A percentile compares a stretch with the other conserved stretches of the same genome.
These are phyloP conservation scores for Caenorhabditis afra DNA, from an alignment of 2,888 invertebrate species.

Conservation along the genomic window DNA sequence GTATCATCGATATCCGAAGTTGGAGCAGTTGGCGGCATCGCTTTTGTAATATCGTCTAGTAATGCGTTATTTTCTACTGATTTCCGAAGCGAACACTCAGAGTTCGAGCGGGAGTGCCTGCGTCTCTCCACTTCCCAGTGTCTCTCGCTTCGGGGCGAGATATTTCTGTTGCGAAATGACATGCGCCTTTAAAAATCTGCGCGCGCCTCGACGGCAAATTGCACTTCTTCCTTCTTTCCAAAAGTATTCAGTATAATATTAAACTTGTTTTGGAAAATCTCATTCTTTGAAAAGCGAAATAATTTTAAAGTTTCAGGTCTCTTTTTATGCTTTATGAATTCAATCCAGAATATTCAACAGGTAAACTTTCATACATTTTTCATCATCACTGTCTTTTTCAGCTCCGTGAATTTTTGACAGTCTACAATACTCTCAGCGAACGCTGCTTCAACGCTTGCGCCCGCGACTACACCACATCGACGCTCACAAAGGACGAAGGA, in stretches of 20 bases:
- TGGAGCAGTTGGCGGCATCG: slow-evolving; percentile 40
- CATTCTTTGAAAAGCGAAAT: not conserved
- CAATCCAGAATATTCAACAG: slow-evolving; percentile 61
- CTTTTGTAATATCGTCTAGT: not conserved
- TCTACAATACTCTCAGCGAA: slow-evolving; percentile 79
- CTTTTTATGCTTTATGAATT: slow-evolving; percentile 55
- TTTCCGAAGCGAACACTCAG: not conserved
- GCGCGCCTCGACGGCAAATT: slow-evolving; percentile 27
- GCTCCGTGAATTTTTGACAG: slow-evolving; percentile 77
- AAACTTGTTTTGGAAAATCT: not conserved
- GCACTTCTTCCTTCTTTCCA: slow-evolving; percentile 13
- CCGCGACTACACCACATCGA: slow-evolving; percentile 71
- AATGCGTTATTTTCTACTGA: not conserved
- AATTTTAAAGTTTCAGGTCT: slow-evolving; percentile 14
- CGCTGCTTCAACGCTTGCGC: slow-evolving; percentile 76
- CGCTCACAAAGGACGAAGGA: slow-evolving; percentile 65
- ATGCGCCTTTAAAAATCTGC: slow-evolving; percentile 34
- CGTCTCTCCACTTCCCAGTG: slow-evolving; percentile 18
- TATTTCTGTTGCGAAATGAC: slow-evolving; percentile 17
- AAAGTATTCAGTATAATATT: not conserved
- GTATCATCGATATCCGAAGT: slow-evolving; percentile 41
- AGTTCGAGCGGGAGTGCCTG: slow-evolving; percentile 10
- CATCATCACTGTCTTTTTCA: slow-evolving; percentile 47
- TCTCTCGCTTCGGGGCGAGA: slow-evolving; percentile 20
- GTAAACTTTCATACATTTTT: slow-evolving; percentile 5